Percentiles rank a stretch among this genome's conserved stretches.
These are phyloP conservation scores for Jaculus jaculus DNA, from an alignment of 2,113 vertebrate species.

Conservation along the genomic window DNA sequence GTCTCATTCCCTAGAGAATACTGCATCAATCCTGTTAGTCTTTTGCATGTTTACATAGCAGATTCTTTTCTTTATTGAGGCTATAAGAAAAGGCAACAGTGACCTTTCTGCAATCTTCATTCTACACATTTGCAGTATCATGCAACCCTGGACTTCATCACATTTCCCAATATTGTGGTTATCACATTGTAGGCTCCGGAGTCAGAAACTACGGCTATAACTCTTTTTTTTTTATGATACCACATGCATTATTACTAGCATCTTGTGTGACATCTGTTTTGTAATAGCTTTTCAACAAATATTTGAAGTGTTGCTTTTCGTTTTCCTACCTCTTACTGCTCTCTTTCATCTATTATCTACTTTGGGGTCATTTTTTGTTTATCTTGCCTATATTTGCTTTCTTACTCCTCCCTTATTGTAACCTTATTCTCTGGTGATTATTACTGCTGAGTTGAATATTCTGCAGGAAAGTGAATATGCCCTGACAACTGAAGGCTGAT, in stretches of 20 bases:
- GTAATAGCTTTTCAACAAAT: background rate
- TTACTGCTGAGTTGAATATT: background rate
- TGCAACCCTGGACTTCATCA: background rate
- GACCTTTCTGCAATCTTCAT: background rate
- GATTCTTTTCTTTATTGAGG: background rate
- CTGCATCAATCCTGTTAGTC: background rate
- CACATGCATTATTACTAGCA: background rate
- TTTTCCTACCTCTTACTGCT: background rate
- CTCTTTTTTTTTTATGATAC: background rate
- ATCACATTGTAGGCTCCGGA: background rate
- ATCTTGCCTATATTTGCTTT: background rate
- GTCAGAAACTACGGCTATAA: background rate
- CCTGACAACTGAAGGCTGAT: background rate
- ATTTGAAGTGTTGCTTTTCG: background rate
- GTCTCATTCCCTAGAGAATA: background rate
- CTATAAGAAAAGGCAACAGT: background rate
- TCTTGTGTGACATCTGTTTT: background rate
- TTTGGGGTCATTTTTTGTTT: background rate
- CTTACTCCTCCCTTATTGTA: background rate
- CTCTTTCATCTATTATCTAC: background rate
- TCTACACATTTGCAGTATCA: background rate
- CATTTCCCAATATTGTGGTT: background rate
- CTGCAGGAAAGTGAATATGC: background rate
- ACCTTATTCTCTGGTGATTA: background rate
- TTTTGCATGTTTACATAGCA: background rate